phyloP scores from a whole-genome alignment of 2,888 invertebrate genomes.

The Lampropteryx suffumata region DNA sequence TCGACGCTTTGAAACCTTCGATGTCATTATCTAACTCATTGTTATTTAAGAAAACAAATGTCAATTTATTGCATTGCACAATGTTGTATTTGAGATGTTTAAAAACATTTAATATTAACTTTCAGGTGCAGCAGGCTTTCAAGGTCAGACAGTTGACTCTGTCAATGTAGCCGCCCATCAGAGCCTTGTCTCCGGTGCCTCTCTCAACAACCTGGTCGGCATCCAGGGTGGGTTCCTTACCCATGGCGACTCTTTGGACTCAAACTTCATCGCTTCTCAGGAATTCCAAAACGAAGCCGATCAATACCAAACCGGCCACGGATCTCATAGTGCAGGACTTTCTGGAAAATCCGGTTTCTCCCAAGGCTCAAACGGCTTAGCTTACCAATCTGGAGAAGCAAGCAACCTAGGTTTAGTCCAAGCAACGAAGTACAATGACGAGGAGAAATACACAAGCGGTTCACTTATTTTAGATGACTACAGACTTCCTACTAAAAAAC shows the following conservation, averaged over 20 bases:
- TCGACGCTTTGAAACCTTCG: too few relatives aligned
- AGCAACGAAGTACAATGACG: conserved; percentile 55
- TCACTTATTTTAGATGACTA: conserved; percentile 73
- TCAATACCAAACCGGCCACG: conserved; percentile 41
- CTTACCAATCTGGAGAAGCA: conserved; percentile 43
- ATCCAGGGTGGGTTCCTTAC: conserved; percentile 68
- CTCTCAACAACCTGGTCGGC: conserved; percentile 70
- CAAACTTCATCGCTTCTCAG: conserved; percentile 70
- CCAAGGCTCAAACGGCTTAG: conserved; percentile 35
- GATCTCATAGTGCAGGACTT: conserved; percentile 27
- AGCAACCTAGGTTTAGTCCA: conserved; percentile 60
- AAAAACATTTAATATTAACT: not conserved
- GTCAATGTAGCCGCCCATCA: conserved; percentile 77
- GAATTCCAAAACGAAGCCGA: conserved; percentile 53
- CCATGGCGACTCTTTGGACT: conserved; percentile 58
- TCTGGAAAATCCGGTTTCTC: conserved; percentile 29
- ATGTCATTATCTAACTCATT: too few relatives aligned
- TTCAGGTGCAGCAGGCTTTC: conserved; percentile 71
- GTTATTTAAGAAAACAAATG: too few relatives aligned
- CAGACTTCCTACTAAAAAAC: conserved; percentile 57
- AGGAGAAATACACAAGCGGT: conserved; percentile 64
- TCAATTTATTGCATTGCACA: too few relatives aligned
- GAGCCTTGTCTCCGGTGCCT: conserved; percentile 72
- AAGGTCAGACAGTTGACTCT: conserved; percentile 73
- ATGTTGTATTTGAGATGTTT: not conserved